Percentiles rank a stretch among this genome's conserved stretches.
Conservation (phyloP, 2,113 vertebrate species). For the Sebastes schlegelii region DNA sequence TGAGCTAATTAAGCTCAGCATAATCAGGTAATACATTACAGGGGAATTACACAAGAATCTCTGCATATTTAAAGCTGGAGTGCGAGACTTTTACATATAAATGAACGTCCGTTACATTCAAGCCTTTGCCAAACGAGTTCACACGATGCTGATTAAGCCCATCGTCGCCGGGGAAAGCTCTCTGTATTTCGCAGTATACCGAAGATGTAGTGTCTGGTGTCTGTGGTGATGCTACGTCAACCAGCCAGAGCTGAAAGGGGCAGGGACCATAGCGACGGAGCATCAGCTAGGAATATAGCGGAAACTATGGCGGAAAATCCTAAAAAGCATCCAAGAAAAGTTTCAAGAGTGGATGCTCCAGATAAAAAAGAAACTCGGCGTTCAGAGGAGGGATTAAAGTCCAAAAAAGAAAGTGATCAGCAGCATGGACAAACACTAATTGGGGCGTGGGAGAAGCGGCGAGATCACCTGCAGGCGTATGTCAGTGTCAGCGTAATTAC, state of each 20-base stretch:
- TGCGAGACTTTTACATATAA: not conserved
- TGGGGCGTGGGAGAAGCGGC: not conserved
- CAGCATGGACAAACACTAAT: not conserved
- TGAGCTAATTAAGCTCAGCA: constrained; percentile 41
- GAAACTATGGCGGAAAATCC: not conserved
- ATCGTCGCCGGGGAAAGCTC: not conserved
- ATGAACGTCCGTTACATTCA: not conserved
- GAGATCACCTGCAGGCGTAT: not conserved
- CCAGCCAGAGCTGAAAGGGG: not conserved
- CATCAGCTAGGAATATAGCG: not conserved
- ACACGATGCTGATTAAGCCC: not conserved
- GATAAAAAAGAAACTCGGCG: not conserved
- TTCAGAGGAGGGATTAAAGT: not conserved
- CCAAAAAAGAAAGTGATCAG: not conserved
- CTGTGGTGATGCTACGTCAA: not conserved
- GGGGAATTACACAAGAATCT: not conserved
- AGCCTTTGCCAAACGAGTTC: constrained; percentile 1
- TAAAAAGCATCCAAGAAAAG: not conserved
- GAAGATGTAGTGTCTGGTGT: not conserved
- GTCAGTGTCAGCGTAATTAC: not conserved
- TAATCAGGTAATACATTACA: constrained; percentile 27
- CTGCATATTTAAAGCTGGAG: not conserved
- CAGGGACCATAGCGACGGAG: not conserved
- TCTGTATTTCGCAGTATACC: not conserved
- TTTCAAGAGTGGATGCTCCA: not conserved